These are phyloP conservation scores for Lagodon rhomboides DNA, from an alignment of 2,797 vertebrate genomes.

Conservation along the genomic window DNA sequence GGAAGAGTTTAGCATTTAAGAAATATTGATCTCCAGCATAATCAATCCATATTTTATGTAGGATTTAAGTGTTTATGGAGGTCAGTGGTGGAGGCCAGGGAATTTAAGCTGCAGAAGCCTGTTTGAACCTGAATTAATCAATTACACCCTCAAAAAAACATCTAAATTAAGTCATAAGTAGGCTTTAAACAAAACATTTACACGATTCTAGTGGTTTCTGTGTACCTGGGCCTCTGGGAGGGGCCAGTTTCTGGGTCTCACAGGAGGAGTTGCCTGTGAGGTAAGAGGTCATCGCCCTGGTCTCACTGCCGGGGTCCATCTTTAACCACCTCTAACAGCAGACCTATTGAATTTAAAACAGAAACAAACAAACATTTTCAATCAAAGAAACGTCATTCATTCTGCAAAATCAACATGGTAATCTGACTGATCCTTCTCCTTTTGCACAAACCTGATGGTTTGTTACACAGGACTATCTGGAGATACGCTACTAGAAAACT, in stretches of 20 bases:
- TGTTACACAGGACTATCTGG: too few relatives aligned
- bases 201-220: not conserved
- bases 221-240: constrained; percentile 65
- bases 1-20: not conserved
- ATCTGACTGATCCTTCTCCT: not conserved
- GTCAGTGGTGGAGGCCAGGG: not conserved
- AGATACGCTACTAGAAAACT: too few relatives aligned
- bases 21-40: not conserved
- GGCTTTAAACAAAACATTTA: not conserved
- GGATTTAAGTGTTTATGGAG: not conserved
- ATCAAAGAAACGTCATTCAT: not conserved
- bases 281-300: constrained; percentile 62
- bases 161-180: not conserved
- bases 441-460: not conserved
- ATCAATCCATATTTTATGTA: not conserved
- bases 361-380: constrained; percentile 2
- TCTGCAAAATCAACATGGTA: not conserved
- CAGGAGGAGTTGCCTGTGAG: constrained; percentile 28
- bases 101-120: not conserved
- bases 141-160: not conserved
- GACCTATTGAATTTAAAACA: constrained; percentile 14
- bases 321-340: constrained; percentile 44
- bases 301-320: constrained; percentile 72
- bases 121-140: not conserved
- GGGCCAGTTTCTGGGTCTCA: constrained; percentile 49